These are phyloP conservation scores for Dascillus cervinus DNA, from an alignment of 2,888 invertebrate species.

Conservation along the genomic window DNA sequence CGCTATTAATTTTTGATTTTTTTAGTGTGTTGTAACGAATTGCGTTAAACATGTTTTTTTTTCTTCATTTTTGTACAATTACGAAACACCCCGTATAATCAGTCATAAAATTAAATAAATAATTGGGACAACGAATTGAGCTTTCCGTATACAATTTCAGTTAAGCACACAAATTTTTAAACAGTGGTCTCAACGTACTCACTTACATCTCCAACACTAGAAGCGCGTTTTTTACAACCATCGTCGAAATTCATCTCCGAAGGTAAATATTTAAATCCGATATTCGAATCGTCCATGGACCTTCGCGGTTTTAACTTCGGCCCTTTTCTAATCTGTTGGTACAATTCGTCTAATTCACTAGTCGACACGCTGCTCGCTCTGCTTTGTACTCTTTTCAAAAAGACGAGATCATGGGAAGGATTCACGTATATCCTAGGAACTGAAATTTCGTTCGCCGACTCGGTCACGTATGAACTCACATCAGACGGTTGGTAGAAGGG, in stretches of 20 bases:
- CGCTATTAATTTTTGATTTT: too few species aligned
- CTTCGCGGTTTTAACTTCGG: constrained; percentile 29
- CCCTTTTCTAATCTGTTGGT: constrained; percentile 56
- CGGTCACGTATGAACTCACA: not conserved
- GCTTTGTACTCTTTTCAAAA: constrained; percentile 45
- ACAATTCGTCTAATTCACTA: constrained; percentile 60
- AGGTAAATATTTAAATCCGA: too few species aligned
- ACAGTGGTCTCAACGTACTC: constrained; percentile 31
- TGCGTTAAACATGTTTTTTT: too few species aligned
- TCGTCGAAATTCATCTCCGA: constrained; percentile 7
- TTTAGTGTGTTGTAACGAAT: too few species aligned
- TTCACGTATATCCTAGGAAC: constrained; percentile 42
- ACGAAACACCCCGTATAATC: too few species aligned
- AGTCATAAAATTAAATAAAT: too few species aligned
- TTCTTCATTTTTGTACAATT: too few species aligned
- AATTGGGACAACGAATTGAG: too few species aligned
- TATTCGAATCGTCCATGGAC: constrained; percentile 8
- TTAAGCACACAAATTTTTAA: constrained; percentile 3
- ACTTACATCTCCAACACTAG: constrained; percentile 23
- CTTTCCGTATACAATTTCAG: too few species aligned
- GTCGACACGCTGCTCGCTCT: constrained; percentile 49
- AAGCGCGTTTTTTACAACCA: constrained; percentile 1
- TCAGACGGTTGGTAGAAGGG: not conserved
- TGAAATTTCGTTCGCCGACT: constrained; percentile 8
- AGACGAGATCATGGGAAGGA: constrained; percentile 42